phyloP scores from a whole-genome alignment of 2,113 vertebrate species.

The Amphiprion percula region DNA sequence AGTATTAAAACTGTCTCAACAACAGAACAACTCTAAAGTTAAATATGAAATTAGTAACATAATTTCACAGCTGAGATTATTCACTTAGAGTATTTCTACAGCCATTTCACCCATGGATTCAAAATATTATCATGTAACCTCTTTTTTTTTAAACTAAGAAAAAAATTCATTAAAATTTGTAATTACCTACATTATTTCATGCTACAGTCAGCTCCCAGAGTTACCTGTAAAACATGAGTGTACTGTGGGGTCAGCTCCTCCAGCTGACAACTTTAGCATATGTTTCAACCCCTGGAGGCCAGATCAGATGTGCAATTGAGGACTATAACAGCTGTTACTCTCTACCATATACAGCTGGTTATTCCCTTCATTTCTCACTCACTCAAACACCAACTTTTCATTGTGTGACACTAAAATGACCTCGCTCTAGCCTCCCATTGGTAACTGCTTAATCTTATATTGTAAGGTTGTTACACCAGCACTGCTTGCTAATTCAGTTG shows the following conservation, averaged over 20 bases:
- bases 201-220: conserved; percentile 1
- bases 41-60: conserved; percentile 23
- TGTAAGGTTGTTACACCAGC: conserved; percentile 7
- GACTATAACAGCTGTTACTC: conserved; percentile 65
- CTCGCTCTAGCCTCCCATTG: neutral
- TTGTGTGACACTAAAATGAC: conserved; percentile 48
- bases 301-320: conserved; percentile 67
- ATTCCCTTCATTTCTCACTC: conserved; percentile 55
- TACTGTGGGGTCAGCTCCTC: conserved; percentile 47
- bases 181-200: conserved; percentile 18
- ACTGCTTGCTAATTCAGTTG: conserved; percentile 3
- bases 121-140: neutral
- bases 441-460: conserved; percentile 7
- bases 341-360: conserved; percentile 57
- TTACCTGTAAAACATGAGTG: conserved; percentile 53
- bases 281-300: conserved; percentile 62
- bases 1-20: conserved; percentile 19
- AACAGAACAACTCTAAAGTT: conserved; percentile 15
- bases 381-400: conserved; percentile 38
- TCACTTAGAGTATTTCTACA: neutral
- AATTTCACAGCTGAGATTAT: conserved; percentile 34
- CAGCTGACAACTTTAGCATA: conserved; percentile 55
- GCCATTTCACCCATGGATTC: neutral
- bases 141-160: conserved; percentile 6
- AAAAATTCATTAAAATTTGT: conserved; percentile 15